Evolutionary conservation across 2,113 vertebrate species (phyloP), one percentile per base, ranked within the genome.

Genomic region (Nasalis larvatus): DNA sequence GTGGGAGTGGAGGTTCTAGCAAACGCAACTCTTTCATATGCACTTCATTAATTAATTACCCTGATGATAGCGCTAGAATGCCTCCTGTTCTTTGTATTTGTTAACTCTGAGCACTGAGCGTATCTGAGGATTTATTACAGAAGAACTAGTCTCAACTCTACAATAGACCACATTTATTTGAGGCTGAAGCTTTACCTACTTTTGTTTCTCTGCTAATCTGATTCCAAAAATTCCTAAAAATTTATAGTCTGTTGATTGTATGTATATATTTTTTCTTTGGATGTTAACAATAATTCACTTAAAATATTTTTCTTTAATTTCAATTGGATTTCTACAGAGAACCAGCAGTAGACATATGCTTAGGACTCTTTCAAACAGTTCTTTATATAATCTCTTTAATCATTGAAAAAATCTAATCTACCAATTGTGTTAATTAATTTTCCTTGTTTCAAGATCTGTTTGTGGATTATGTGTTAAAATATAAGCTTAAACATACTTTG

Each of bases 291-390:
- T 63, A 54, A 78, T 83, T 80, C 60, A 86, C 12, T 11, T 80
- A 42, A 90, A 95, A 56, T 87, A 63, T 76, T 80, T 73, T 76
- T 90, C 45, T 77, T 78, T 78, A 68, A 83, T 80, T 91, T 76
- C 58, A 76, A 11, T 60, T 85, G 3, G 12, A 77, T 83, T 78
- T 90, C 91, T 60, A 91, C 32, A 17, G 74, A 83, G 18, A 95
- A 63, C 20, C 23, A 69, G 6, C 14, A 63, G 42, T 82, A 91
- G 42, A 82, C 25, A 77, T 45, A 86, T 20, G 14, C 37, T 80
- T 4, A 74, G 3, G 16, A 49, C 8, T 58, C 32, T 82, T 23
- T 95, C 45, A 12, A 74, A 45, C 17, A 47, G 3, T 54, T 68
- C 45, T 80, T 27, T 54, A 40, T 37, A 80, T 66, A 80, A 35